A percentile compares a stretch with the other conserved stretches of the same genome.
Evolutionary conservation across 2,888 invertebrate species (phyloP).

Genomic region (Leptinotarsa rubiginosa): DNA sequence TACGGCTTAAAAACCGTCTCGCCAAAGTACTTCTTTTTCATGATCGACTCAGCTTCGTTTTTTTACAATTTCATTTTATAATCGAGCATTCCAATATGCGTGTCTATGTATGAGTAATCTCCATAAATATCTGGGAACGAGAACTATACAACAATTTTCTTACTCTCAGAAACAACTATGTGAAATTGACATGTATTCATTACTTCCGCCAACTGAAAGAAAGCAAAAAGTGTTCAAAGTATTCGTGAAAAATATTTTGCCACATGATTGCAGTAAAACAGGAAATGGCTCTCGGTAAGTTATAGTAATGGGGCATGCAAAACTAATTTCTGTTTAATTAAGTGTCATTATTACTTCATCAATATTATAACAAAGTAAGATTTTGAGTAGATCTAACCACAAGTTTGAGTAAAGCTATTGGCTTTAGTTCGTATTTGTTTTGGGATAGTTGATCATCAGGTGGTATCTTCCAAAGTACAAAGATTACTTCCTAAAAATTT

Average conservation of each 20-base stretch:
- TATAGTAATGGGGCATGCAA: constrained; percentile 28
- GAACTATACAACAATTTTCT: constrained; percentile 52
- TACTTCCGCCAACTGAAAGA: constrained; percentile 39
- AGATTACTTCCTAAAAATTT: too few species aligned
- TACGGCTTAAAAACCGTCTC: background rate
- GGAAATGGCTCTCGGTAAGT: constrained; percentile 25
- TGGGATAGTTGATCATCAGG: too few species aligned
- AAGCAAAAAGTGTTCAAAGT: constrained; percentile 14
- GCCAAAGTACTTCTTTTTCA: background rate
- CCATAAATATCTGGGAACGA: constrained; percentile 54
- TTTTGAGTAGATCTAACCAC: too few species aligned
- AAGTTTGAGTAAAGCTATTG: too few species aligned
- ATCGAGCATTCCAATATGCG: constrained; percentile 45
- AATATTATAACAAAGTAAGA: too few species aligned
- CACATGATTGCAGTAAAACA: constrained; percentile 36
- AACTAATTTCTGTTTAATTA: constrained; percentile 1
- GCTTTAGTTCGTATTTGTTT: too few species aligned
- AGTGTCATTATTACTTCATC: too few species aligned
- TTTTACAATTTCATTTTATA: constrained; percentile 33
- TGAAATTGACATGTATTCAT: constrained; percentile 55
- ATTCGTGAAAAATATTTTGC: constrained; percentile 33
- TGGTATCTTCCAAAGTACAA: too few species aligned
- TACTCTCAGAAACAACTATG: constrained; percentile 50
- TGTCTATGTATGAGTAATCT: constrained; percentile 42
- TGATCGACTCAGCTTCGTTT: constrained; percentile 9